Evolutionary conservation across 2,113 vertebrate species (phyloP).

Genomic region (Siniperca knerii): DNA sequence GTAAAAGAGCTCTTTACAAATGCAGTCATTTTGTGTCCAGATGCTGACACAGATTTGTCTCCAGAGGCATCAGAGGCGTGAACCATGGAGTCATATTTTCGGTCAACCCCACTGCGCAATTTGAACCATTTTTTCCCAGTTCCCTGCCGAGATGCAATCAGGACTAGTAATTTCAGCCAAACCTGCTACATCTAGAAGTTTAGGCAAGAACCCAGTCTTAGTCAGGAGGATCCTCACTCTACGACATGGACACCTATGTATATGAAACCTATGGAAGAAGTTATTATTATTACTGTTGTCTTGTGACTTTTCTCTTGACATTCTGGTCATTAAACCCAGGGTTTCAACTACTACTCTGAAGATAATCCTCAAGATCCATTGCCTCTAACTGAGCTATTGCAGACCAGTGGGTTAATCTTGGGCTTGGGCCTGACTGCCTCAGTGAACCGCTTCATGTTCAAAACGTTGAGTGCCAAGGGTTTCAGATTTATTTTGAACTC

Average conservation of each 20-base stretch:
- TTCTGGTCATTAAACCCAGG: slow-evolving; percentile 36
- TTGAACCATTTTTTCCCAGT: not conserved
- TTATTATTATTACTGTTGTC: not conserved
- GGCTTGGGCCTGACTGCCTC: slow-evolving; percentile 32
- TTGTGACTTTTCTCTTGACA: slow-evolving; percentile 42
- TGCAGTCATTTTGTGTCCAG: slow-evolving; percentile 7
- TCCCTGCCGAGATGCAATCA: slow-evolving; percentile 15
- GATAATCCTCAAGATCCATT: slow-evolving; percentile 52
- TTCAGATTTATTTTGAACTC: slow-evolving; percentile 28
- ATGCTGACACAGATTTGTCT: not conserved
- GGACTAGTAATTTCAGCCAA: not conserved
- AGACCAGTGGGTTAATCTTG: slow-evolving; percentile 60
- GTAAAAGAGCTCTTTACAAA: not conserved
- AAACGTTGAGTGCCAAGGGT: slow-evolving; percentile 9
- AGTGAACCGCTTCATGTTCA: slow-evolving; percentile 32
- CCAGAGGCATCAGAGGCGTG: slow-evolving; percentile 15
- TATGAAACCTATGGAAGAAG: slow-evolving; percentile 1
- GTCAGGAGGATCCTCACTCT: not conserved
- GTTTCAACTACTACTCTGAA: slow-evolving; percentile 42
- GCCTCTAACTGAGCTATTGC: slow-evolving; percentile 33
- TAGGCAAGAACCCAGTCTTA: not conserved
- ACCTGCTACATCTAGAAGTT: not conserved
- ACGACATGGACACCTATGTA: not conserved
- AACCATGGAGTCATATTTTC: slow-evolving; percentile 13
- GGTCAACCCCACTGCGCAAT: not conserved